Base-by-base conservation (phyloP, 1,140 invertebrate genomes). In the Lepidostoma basale region DNA sequence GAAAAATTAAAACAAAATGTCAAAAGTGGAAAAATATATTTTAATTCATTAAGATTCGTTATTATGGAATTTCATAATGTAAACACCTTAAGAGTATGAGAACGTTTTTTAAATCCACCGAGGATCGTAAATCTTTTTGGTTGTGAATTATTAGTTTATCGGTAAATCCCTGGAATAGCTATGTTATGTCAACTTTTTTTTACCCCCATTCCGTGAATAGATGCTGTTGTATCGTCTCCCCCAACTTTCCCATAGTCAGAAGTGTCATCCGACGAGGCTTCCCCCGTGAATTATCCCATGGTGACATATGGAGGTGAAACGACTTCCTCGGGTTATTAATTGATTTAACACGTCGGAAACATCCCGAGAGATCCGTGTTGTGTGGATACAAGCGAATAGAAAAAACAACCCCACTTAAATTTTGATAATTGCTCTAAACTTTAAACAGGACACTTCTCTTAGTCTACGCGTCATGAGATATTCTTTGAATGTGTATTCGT, bases 231-330 rank as follows among this genome's bases (percentile, higher is more conserved):
- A 40, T 28, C 26, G 23, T 3, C 2, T 42, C 18, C 36, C 20
- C 33, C 25, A 4, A 59, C 22, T 42, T 60, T 60, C 56, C 56
- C 56, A 60, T 60, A 25, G 56, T 42, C 25, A 23, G 36, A 42
- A 60, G 56, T 60, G 56, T 60, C 39, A 25, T 3, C 10, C 42
- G 56, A 60, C 56, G 28, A n/a, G 36, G 25, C 36, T 40, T 42
- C 56, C 56, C 56, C 22, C n/a, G 20, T 23, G 56, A 60, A 40
- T 16, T 23, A 26, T 40, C 56, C 20, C 23, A 26, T 42, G 26
- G 25, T 62, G 60, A 62, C 60, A 62, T 40, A 62, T 62, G 12
- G 60, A 49, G 60, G 60, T 62, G 60, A 30, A 62, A 62, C 47
- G 40, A 62, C 60, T 62, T 62, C 60, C 60, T 40, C 26, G 16